Evolutionary conservation across 2,888 invertebrate species (phyloP), one percentile per base, ranked within the genome.

Genomic region (Hofmannophila pseudospretella): DNA sequence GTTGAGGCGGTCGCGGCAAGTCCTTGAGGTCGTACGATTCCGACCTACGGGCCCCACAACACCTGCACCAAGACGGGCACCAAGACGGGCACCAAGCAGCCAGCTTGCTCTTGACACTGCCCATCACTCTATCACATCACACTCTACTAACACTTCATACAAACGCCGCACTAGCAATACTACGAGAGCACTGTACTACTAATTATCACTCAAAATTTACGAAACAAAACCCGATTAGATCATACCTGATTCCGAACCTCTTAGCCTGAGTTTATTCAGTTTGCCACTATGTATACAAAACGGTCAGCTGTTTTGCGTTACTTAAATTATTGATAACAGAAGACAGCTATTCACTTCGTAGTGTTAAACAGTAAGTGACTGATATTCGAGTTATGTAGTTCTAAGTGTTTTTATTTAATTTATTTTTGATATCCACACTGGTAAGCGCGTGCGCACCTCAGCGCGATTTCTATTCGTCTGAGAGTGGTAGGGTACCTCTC

Each of bases 1-100:
- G 54, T 34, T 54, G 59, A 4, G 78, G 82, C 20, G 84, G 85
- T 38, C 80, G 64, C 12, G 85, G 85, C 37, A 85, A 44, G 38
- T 78, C 79, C 50, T 64, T 74, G 12, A 82, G 57, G 48, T 84
- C 82, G 34, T 81, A 78, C 1, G 79, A 75, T 29, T 72, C 73
- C 0, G 64, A 54, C 32, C 51, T 62, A 22, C 51, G 44, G 16
- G 53, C 34, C 23, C 63, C 59, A 42, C 76, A 76, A 47, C 78
- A 79, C 20, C 44, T 31, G 34, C 70, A 69, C 23, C 62, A 47
- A n/a, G n/a, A n/a, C 8, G 63, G 52, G 1, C n/a, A n/a, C n/a
- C n/a, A n/a, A n/a, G n/a, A n/a, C n/a, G 67, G 63, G 41, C 73
- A 79, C 42, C 45, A 65, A 5, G 52, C 47, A 4, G 51, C 53